Evolutionary conservation across 2,113 vertebrate species (phyloP).

Genomic region (Sarotherodon lohbergeri): DNA sequence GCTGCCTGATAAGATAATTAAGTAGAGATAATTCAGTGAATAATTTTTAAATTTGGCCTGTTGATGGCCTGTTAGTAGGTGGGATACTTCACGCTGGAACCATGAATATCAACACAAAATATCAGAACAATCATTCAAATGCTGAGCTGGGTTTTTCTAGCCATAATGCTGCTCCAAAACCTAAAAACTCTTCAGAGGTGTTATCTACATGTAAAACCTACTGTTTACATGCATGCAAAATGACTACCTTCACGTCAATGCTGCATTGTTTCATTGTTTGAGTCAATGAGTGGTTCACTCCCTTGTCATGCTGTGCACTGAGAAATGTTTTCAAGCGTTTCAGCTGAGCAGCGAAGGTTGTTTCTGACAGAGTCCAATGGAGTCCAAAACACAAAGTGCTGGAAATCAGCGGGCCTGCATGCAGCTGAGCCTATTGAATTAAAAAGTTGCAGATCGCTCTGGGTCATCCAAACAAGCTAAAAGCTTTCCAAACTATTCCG

Average conservation of each 20-base stretch:
- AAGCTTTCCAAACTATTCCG: not conserved
- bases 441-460: not conserved
- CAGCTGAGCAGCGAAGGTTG: not conserved
- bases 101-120: not conserved
- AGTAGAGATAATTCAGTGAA: not conserved
- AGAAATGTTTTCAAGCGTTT: not conserved
- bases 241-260: not conserved
- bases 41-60: accelerated
- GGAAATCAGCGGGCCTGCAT: not conserved
- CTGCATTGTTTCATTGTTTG: not conserved
- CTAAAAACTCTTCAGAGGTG: not conserved
- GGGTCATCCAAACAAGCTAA: not conserved
- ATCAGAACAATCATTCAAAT: not conserved
- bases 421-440: not conserved
- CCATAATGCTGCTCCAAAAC: not conserved
- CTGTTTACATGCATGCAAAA: not conserved
- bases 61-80: not conserved
- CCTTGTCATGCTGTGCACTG: not conserved
- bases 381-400: not conserved
- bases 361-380: not conserved
- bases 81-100: not conserved
- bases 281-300: not conserved
- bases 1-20: not conserved
- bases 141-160: not conserved
- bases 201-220: not conserved